Base-by-base conservation (phyloP, 2,888 invertebrate species). In the Rutpela maculata region DNA sequence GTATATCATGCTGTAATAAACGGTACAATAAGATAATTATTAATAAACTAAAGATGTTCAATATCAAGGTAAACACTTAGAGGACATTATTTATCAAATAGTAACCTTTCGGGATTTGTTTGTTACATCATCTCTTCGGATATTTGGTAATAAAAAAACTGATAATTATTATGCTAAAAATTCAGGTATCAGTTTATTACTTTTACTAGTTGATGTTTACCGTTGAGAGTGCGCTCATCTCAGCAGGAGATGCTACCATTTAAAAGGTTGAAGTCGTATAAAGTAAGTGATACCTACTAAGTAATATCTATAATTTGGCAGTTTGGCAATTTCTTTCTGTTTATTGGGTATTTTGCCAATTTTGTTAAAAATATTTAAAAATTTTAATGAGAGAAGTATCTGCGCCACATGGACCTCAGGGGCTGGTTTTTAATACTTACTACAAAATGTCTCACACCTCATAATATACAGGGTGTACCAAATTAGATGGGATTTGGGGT, bases 91-190 rank as follows among this genome's bases (percentile, higher is more conserved):
- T 63, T 63, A 35, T 63, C 17, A 63, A 63, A 63, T 31, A 63
- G n/a, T 35, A 63, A 63, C n/a, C 62, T 63, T 62, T 31, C 35
- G 17, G 7, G 35, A 63, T 35, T 63, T 63, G 62, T 63, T 35
- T 63, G 31, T 63, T 63, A 9, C 15, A 10, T 31, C 62, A 63
- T n/a, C n/a, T 17, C 35, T 63, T 35, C 50, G 12, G 35, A 35
- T 63, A 35, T 17, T 63, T 35, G 17, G 35, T 11, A 60, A n/a
- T 26, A 60, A 19, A 43, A 17, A 57, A 72, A 43, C 11, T 35
- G 17, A 35, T 63, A 35, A n/a, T 63, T 63, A 63, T 15, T n/a
- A 43, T 31, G 6, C 15, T 35, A 35, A 63, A 17, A 10, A 17
- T 31, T 63, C 62, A 63, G 62, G 26, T 31, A 60, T 60, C 11